A percentile compares a stretch with the other conserved stretches of the same genome.
These are phyloP conservation scores for Trachymyrmex septentrionalis DNA, from an alignment of 1,140 invertebrate species.

Conservation along the genomic window DNA sequence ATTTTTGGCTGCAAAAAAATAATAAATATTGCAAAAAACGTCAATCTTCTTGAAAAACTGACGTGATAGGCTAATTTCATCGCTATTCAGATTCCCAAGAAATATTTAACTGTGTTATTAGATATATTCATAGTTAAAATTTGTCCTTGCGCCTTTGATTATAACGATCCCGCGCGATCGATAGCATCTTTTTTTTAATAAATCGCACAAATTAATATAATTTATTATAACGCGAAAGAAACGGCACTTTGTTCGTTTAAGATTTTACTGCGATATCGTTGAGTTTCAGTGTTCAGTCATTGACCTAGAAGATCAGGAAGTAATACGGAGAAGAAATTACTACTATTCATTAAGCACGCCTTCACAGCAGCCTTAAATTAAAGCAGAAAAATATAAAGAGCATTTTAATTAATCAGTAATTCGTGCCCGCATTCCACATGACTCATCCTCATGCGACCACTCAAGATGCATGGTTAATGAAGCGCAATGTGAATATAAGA, in stretches of 20 bases:
- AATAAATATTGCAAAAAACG: too few species aligned
- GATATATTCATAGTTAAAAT: background rate
- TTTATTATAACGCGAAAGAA: conserved; percentile 4
- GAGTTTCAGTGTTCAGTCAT: conserved; percentile 36
- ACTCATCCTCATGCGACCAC: background rate
- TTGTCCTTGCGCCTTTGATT: conserved; percentile 22
- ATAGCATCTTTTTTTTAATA: background rate
- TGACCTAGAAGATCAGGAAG: conserved; percentile 61
- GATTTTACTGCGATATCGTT: conserved; percentile 8
- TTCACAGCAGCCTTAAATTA: conserved; percentile 43
- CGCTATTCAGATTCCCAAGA: too few species aligned
- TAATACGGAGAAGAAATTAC: conserved; percentile 58
- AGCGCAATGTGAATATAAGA: conserved; percentile 4
- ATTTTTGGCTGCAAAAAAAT: too few species aligned
- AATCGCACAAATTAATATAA: conserved; percentile 17
- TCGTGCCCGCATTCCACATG: background rate
- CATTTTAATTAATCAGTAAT: conserved; percentile 65
- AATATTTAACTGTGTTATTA: too few species aligned
- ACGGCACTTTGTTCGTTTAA: conserved; percentile 1
- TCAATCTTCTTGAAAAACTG: too few species aligned
- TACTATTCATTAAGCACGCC: conserved; percentile 55
- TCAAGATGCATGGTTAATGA: conserved; percentile 43
- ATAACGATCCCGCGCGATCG: background rate
- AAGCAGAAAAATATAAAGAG: conserved; percentile 21
- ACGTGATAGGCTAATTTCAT: too few species aligned